A percentile compares a stretch with the other conserved stretches of the same genome.
phyloP scores from a whole-genome alignment of 2,797 vertebrate genomes.

The Ctenosaura bakeri region DNA sequence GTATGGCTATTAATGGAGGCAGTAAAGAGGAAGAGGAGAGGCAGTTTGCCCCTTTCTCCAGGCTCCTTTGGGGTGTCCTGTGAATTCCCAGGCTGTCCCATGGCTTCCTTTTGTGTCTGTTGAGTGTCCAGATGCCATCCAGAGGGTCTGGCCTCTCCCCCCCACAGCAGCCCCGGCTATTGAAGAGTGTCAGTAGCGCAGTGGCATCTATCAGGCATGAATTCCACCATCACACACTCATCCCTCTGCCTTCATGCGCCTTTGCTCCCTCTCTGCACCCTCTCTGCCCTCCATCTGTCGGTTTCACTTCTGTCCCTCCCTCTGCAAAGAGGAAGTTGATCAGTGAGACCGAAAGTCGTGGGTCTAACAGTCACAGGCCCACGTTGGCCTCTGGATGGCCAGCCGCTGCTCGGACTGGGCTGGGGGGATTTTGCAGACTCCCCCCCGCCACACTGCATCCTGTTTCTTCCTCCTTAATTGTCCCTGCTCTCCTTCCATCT shows the following conservation, averaged over 20 bases:
- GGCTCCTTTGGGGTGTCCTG: conserved; percentile 13
- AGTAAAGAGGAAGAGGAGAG: not conserved
- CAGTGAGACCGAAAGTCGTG: conserved; percentile 73
- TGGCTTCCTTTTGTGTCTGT: not conserved
- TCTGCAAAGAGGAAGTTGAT: conserved; percentile 81
- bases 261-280: conserved; percentile 28
- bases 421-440: not conserved
- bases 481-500: not conserved
- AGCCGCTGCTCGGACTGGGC: conserved; percentile 1
- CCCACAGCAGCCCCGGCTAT: no score
- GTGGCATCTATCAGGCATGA: not conserved
- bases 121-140: not conserved
- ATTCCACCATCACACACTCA: not conserved
- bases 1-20: no score
- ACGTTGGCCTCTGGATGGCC: accelerated
- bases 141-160: not conserved
- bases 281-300: conserved; percentile 77
- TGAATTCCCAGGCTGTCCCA: not conserved
- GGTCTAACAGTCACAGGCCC: conserved; percentile 63
- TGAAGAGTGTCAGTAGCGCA: not conserved
- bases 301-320: conserved; percentile 83
- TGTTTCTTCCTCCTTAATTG: not conserved
- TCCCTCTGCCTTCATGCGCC: not conserved
- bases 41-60: not conserved
- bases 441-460: not conserved